Base-by-base conservation (phyloP, 2,113 vertebrate genomes). In the Empidonax alnorum region DNA sequence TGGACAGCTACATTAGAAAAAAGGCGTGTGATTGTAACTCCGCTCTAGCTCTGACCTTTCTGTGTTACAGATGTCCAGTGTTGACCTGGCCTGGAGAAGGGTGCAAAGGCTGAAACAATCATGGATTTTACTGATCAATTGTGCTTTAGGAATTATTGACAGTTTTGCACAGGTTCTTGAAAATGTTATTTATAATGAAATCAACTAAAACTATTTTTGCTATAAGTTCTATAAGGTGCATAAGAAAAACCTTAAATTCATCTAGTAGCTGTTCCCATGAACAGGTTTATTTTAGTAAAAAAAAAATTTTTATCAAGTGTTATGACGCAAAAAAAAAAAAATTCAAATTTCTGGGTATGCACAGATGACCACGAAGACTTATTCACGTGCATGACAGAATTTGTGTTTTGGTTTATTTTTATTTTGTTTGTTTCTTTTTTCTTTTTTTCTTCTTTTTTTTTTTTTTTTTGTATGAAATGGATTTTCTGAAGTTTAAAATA, bases 251-350 rank as follows among this genome's bases (percentile, higher is more conserved):
- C 98, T 98, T 98, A 98, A 98, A 98, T 98, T 98, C 99, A 98
- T 99, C 98, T 98, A 98, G 98, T 99, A 98, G 98, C 98, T 98
- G 98, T 98, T 98, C 98, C 98, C 98, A 96, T 77, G 95, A 98
- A 98, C 98, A 99, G 98, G 98, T 99, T 99, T 99, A 99, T 99
- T 99, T 99, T 99, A 99, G 98, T 99, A 99, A 98, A 96, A 96
- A 94, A 62, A 68, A 74, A 96, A 98, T 99, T 99, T 99, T 99
- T 99, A 99, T 98, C 97, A 98, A 98, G 98, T 98, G 97, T 98
- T 98, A 97, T 90, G 97, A 98, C 96, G 97, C 98, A 98, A 98
- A 98, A 98, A 65, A 74, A 65, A 97, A 74, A 95, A 97, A 96
- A 96, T 96, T 96, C 95, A 97, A 96, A 97, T 97, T 97, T 98